phyloP scores from a whole-genome alignment of 2,888 invertebrate genomes.

The Apotomis turbidana region DNA sequence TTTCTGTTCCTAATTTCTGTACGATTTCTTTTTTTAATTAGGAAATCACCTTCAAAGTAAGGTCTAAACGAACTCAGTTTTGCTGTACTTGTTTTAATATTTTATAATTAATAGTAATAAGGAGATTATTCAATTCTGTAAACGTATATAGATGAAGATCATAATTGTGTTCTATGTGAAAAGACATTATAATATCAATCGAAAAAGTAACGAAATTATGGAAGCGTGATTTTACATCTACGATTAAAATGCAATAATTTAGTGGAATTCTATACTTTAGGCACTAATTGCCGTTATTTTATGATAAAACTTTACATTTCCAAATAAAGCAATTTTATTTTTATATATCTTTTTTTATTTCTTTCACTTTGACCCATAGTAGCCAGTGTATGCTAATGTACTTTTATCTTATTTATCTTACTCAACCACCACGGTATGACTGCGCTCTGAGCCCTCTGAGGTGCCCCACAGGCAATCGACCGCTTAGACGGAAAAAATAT shows the following conservation, averaged over 20 bases:
- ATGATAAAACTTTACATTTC: constrained; percentile 56
- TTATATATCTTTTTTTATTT: neutral
- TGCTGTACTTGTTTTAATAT: neutral
- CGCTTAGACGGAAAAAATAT: no score
- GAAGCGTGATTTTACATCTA: constrained; percentile 3
- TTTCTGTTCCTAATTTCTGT: constrained; percentile 51
- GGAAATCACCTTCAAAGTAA: constrained; percentile 30
- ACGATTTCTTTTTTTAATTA: constrained; percentile 34
- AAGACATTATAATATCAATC: constrained; percentile 3
- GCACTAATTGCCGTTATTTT: constrained; percentile 61
- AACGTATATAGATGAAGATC: constrained; percentile 5
- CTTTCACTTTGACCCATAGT: no score
- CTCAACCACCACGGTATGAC: no score
- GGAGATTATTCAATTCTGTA: neutral
- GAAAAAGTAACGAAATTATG: constrained; percentile 15
- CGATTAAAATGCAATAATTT: constrained; percentile 54
- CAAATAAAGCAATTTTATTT: constrained; percentile 52
- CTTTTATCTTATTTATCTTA: no score
- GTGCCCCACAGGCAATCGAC: no score
- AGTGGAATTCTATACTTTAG: constrained; percentile 64
- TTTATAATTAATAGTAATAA: neutral
- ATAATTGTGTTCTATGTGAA: neutral
- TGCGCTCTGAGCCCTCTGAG: no score
- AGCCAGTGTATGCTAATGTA: no score
- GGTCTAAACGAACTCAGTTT: neutral